Evolutionary conservation across 1,140 invertebrate genomes (phyloP), one percentile per base, ranked within the genome.

Genomic region (Drosophila albomicans): DNA sequence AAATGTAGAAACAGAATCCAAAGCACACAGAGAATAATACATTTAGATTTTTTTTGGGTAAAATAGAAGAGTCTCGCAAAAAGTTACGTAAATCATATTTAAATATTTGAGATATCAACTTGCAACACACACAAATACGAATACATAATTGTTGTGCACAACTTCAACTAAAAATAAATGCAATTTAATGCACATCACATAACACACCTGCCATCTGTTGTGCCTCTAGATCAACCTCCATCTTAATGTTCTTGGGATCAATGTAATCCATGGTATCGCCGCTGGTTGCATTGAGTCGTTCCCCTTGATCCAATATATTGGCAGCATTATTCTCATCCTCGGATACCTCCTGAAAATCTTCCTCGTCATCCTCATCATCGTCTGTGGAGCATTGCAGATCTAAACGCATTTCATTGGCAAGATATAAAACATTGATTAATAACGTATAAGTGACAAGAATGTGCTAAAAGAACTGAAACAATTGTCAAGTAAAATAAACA

Each of bases 351-450:
- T 95, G 95, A 64, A 95, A 94, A 86, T 96, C 95, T 71, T 96
- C 95, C 79, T 96, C 96, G 64, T 87, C 84, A 20, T 88, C 85
- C 15, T 88, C 84, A 64, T 96, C 95, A 65, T 95, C 95, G 80
- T 96, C 96, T 49, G 95, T 96, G 1, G 96, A 96, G 84, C 95
- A 96, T 92, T 96, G 95, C 49, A 96, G 91, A 93, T 96, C 96
- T 95, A 91, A 52, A 11, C 8, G 7, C 5, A 71, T 45, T 16
- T 46, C 30, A 13, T 15, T 67, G 7, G n/a, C 11, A 3, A 30
- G 1, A 51, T 13, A 61, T 7, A 16, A 1, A 41, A 41, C 45
- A 13, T 16, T 48, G 28, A 28, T 59, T 15, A 62, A 43, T 41
- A 64, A 13, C 10, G 1, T 48, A 38, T 43, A 58, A 15, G 8